Base-by-base conservation (phyloP, 30 jellyfish, hydroid and myxozoan genomes). In the Aurelia sp. region DNA sequence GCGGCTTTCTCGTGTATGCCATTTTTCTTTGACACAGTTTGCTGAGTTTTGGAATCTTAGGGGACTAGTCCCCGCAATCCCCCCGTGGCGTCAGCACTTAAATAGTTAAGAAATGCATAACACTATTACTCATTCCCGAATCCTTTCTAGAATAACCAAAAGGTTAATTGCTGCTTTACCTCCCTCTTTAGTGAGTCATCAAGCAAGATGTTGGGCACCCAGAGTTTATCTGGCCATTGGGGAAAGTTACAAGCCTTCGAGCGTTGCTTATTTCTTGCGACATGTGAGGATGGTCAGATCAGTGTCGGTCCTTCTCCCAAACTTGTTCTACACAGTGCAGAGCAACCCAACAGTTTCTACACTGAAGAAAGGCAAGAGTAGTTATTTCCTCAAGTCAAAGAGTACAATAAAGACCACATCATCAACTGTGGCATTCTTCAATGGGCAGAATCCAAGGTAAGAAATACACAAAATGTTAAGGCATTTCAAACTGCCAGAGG, bases 171-270 rank as follows among this genome's bases (percentile, higher is more conserved):
- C 15, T 66, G n/a, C 77, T 19, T 40, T 7, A 12, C 11, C 19
- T 4, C 62, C 53, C 48, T 72, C 20, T 72, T 11, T 65, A 72
- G 83, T 72, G 27, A 47, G 51, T 23, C 44, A 19, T 20, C 83
- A 72, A 47, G 51, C 83, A 11, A 72, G 71, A 40, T 72, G 83
- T 21, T 76, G 76, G 76, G 90, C 90, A 30, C 90, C 90, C 1
- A 23, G 20, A 52, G 48, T 81, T 11, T 64, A 47, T 68, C 64
- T 81, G 58, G 90, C 90, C 21, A 52, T 57, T 40, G 81, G 81
- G 4, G 90, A 81, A 31, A 21, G 21, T 3, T 81, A 31, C 83
- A 65, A 47, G 20, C 90, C 90, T 13, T 81, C 90, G 18, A 40
- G 74, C n/a, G 62, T 81, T 9, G 74, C 57, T 19, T 81, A 65